phyloP scores from a whole-genome alignment of 2,113 vertebrate species.

The Garra rufa region DNA sequence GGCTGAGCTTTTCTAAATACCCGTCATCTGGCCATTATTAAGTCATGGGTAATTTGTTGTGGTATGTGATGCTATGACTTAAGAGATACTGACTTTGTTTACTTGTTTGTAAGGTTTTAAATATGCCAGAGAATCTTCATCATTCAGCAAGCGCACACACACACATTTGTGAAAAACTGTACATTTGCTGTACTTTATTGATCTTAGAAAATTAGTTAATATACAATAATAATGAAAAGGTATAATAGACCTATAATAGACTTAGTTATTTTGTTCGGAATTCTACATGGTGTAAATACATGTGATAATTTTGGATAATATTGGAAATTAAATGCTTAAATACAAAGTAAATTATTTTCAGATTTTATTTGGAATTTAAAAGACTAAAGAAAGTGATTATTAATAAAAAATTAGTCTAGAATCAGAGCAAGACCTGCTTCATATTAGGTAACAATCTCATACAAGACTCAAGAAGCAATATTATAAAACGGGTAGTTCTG shows the following conservation, averaged over 20 bases:
- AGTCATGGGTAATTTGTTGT: constrained; percentile 59
- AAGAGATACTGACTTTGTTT: constrained; percentile 57
- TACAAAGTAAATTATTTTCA: not conserved
- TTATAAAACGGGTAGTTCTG: not conserved
- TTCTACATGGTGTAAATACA: not conserved
- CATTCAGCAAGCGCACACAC: constrained; percentile 4
- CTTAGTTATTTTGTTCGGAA: not conserved
- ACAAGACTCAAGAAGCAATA: not conserved
- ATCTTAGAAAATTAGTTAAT: too few relatives aligned
- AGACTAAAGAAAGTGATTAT: not conserved
- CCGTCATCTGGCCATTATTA: constrained; percentile 56
- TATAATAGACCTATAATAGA: not conserved
- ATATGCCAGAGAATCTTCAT: constrained; percentile 35
- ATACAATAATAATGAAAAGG: too few relatives aligned
- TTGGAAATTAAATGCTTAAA: not conserved
- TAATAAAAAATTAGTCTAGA: not conserved
- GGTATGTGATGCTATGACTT: constrained; percentile 50
- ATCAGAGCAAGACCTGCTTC: not conserved
- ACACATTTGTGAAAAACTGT: not conserved
- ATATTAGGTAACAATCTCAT: not conserved
- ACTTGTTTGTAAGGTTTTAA: constrained; percentile 5
- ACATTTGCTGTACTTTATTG: not conserved
- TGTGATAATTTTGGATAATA: too few relatives aligned
- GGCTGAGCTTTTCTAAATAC: constrained; percentile 50
- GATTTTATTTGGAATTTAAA: not conserved